Base-by-base conservation (phyloP, 2,888 invertebrate species). In the Aphodius granarius region DNA sequence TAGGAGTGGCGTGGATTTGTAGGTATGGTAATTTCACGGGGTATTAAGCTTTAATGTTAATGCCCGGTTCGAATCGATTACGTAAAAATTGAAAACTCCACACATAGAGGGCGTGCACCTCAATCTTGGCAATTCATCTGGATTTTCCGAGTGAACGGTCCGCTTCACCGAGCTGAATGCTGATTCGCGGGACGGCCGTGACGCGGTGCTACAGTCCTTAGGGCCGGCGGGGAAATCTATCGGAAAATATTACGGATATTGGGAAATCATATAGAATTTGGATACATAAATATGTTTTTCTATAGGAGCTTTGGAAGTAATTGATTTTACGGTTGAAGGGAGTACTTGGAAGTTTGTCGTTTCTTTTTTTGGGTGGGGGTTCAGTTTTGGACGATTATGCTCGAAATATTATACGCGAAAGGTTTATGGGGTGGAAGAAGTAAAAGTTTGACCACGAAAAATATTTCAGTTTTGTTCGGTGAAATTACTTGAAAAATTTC, bases 211-310 rank as follows among this genome's bases (percentile, higher is more conserved):
- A 65, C 19, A 20, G 21, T 68, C 20, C 21, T 22, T 20, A 20
- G 22, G 22, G 68, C 20, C 16, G 68, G 19, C n/a, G 68, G 13
- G 21, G n/a, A 19, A 68, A 68, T 68, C 21, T 68, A 68, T 68
- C 68, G 68, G 68, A 68, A 68, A 68, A 68, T 68, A 68, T 68
- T 68, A 68, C 68, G 68, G 68, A 68, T 68, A 68, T 68, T 68
- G 68, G 68, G 22, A 22, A 68, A 68, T 68, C 68, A 68, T 68
- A 68, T 68, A 68, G 68, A 68, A 68, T 68, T 68, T 68, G 68
- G 68, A 68, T 68, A 68, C 22, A 68, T 21, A 68, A 68, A 68
- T 68, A 43, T 43, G 43, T 43, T 43, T 43, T 43, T 43, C 43
- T 43, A 43, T 43, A 6, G 43, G 43, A 43, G 43, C 43, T 43